A percentile compares a stretch with the other conserved stretches of the same genome.
phyloP scores from a whole-genome alignment of 2,888 invertebrate species.

The Phalangium opilio region DNA sequence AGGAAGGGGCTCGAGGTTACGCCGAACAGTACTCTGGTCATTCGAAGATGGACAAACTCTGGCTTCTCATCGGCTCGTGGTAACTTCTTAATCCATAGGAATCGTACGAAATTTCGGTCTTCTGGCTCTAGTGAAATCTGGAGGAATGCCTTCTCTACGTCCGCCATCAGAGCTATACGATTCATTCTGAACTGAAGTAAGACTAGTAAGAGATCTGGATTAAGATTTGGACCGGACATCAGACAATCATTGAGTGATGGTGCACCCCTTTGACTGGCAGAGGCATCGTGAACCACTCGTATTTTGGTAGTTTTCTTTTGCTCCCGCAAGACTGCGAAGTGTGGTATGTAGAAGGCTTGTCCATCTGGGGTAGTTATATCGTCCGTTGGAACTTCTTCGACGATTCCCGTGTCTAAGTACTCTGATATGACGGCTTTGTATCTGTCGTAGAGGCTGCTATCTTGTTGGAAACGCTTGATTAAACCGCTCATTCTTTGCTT shows the following conservation, averaged over 20 bases:
- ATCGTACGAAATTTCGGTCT: constrained; percentile 2
- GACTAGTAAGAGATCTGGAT: background rate
- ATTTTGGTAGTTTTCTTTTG: constrained; percentile 3
- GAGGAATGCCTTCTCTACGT: constrained; percentile 8
- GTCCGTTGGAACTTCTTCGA: too few species aligned
- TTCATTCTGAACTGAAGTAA: constrained; percentile 10
- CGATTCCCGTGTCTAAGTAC: too few species aligned
- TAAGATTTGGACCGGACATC: constrained; percentile 5
- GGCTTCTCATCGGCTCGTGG: too few species aligned
- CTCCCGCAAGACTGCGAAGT: constrained; percentile 5
- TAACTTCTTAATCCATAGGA: constrained; percentile 1
- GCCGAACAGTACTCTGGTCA: too few species aligned
- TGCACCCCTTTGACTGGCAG: background rate
- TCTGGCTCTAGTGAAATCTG: constrained; percentile 2
- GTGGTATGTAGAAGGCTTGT: constrained; percentile 3
- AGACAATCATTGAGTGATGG: constrained; percentile 8
- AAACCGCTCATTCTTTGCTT: too few species aligned
- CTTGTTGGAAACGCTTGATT: too few species aligned
- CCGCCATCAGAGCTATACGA: constrained; percentile 5
- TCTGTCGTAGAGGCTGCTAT: too few species aligned
- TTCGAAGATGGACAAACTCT: too few species aligned
- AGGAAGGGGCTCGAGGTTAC: too few species aligned
- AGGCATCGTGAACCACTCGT: constrained; percentile 8
- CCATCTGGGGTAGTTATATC: too few species aligned
- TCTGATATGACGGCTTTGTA: too few species aligned